phyloP scores from a whole-genome alignment of 2,113 vertebrate genomes.

The Mystacornis crossleyi region DNA sequence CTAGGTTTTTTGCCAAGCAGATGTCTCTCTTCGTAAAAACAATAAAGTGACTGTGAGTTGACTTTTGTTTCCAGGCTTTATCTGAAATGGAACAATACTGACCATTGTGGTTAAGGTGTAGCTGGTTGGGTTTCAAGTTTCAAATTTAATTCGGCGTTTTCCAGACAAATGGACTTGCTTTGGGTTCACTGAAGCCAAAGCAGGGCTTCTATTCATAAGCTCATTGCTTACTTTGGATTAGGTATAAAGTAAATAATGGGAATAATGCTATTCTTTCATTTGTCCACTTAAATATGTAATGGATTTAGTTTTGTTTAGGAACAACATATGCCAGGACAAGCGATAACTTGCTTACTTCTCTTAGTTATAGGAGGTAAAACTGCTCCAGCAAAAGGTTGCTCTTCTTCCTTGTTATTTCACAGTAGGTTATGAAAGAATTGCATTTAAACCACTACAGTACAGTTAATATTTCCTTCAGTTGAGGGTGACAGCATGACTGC shows the following conservation, averaged over 20 bases:
- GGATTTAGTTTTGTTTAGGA: background rate
- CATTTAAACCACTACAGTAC: fast-evolving
- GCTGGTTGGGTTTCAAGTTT: background rate
- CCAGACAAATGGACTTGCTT: background rate
- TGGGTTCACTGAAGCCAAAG: background rate
- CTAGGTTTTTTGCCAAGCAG: background rate
- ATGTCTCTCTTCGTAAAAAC: background rate
- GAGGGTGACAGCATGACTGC: background rate
- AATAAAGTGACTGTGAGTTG: background rate
- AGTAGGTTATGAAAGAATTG: background rate
- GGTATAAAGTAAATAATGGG: background rate
- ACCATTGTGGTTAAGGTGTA: background rate
- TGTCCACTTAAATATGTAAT: background rate
- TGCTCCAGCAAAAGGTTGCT: background rate
- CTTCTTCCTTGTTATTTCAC: background rate
- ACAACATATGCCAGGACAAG: background rate
- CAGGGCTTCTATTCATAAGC: background rate
- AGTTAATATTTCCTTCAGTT: background rate
- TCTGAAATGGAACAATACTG: background rate
- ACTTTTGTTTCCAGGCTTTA: background rate
- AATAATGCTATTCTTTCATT: background rate
- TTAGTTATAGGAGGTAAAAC: background rate
- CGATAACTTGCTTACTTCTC: background rate
- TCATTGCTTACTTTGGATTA: slow-evolving; percentile 13
- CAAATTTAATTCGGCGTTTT: background rate